Base-by-base conservation (phyloP, 2,113 vertebrate genomes). In the Rhombomys opimus region DNA sequence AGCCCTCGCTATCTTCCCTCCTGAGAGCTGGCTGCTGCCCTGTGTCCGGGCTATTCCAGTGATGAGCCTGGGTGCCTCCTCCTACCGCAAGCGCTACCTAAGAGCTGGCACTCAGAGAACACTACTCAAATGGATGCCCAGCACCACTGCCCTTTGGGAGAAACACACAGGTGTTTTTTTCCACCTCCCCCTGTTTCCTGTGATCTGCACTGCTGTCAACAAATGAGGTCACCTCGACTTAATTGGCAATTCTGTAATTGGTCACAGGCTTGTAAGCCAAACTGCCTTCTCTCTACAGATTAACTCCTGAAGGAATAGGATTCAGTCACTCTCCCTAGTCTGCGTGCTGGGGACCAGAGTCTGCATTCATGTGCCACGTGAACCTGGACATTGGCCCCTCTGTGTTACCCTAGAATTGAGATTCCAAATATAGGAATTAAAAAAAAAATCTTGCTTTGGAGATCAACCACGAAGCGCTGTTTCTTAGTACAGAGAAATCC, bases 171-270 rank as follows among this genome's bases (percentile, higher is more conserved):
- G 20, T 30, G 65, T 54, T 59, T 59, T 61, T 77, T 18, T n/a
- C 32, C 23, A 50, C 35, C 52, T 20, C 54, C 35, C 73, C 68
- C 15, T 22, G 12, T 87, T 85, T 68, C 82, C 85, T 96, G 38
- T 63, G 70, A 73, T 91, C 65, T 27, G 7, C 30, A 25, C 76
- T 32, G 65, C 7, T 88, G 76, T 95, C 96, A 96, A 93, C 94
- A 95, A 59, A 96, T 93, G 93, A 96, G 85, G 92, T 96, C 97
- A 95, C 78, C 61, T 67, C 67, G 70, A 61, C 92, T 96, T 93
- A 81, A 92, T 0, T 52, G 81, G 92, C 67, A 85, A 72, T 4
- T 65, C 54, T 87, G 92, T 61, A n/a, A 95, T 88, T 18, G 90
- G 93, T 70, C 78, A 72, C 2, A 57, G 54, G 5, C 87, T n/a